A percentile compares a stretch with the other conserved stretches of the same genome.
Evolutionary conservation across 2,888 invertebrate species (phyloP).

Genomic region (Leptura quadrifasciata): DNA sequence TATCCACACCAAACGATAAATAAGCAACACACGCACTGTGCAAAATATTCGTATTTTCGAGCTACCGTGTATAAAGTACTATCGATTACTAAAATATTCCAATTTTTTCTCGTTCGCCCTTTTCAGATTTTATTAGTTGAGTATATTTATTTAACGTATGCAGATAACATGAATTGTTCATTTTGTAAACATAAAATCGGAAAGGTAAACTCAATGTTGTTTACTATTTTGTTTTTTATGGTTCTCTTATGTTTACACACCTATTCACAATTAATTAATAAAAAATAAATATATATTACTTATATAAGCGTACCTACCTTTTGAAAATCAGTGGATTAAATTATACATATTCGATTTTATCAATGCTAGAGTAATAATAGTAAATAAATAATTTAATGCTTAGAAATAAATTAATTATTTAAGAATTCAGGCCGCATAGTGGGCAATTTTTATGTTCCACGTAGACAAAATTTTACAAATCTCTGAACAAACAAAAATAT

Average conservation of each 20-base stretch:
- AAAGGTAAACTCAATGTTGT: constrained; percentile 31
- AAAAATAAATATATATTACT: not conserved
- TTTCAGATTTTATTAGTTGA: constrained; percentile 13
- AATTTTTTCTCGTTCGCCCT: not conserved
- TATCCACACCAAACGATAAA: not conserved
- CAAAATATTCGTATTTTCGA: not conserved
- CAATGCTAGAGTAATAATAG: too few species aligned
- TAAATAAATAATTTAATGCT: too few species aligned
- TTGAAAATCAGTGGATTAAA: too few species aligned
- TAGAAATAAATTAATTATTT: too few species aligned
- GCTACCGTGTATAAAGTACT: not conserved
- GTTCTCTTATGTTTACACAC: constrained; percentile 26
- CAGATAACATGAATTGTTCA: constrained; percentile 29
- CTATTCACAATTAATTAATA: constrained; percentile 31
- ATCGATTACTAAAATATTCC: constrained; percentile 13
- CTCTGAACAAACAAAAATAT: too few species aligned
- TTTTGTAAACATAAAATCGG: constrained; percentile 32
- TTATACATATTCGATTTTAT: too few species aligned
- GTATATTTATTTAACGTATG: constrained; percentile 32
- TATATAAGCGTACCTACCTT: not conserved
- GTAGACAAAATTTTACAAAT: too few species aligned
- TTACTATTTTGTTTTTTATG: constrained; percentile 35
- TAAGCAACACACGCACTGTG: not conserved
- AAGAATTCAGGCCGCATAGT: too few species aligned
- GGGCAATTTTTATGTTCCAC: too few species aligned